These are phyloP conservation scores for Notospermus geniculatus DNA, from an alignment of 1,140 invertebrate species.

Conservation along the genomic window DNA sequence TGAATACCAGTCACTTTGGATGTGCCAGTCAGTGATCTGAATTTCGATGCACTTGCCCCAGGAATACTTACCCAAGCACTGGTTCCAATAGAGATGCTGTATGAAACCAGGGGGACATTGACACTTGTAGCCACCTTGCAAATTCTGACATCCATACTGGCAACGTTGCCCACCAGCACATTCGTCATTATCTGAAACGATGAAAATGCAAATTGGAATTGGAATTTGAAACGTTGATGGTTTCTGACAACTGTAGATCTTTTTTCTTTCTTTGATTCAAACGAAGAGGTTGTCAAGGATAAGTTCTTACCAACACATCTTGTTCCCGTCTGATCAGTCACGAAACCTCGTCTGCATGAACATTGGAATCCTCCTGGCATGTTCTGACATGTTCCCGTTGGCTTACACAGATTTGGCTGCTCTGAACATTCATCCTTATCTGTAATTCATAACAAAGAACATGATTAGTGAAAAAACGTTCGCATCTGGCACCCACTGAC, in stretches of 20 bases:
- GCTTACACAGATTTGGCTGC: slow-evolving; percentile 39
- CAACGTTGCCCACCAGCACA: slow-evolving; percentile 43
- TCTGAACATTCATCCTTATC: slow-evolving; percentile 27
- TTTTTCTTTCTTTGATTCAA: not conserved
- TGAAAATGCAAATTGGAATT: not conserved
- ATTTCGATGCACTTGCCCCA: not conserved
- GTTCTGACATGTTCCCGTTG: not conserved
- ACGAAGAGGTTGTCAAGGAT: not conserved
- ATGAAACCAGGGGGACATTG: slow-evolving; percentile 46
- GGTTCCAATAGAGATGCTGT: slow-evolving; percentile 69
- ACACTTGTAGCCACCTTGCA: slow-evolving; percentile 39
- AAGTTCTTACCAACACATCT: not conserved
- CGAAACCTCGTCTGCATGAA: slow-evolving; percentile 57
- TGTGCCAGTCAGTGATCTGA: no score
- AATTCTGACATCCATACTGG: slow-evolving; percentile 44
- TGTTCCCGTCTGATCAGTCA: not conserved
- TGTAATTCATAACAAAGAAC: no score
- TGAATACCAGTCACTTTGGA: no score
- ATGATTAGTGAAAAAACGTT: no score
- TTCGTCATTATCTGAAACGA: slow-evolving; percentile 43
- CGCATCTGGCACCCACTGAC: no score
- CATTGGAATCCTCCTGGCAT: not conserved
- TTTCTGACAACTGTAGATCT: no score
- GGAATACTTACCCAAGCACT: slow-evolving; percentile 67
- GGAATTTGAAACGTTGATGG: no score